Conservation (phyloP, 2,888 invertebrate species). For the Pollenia griseotomentosa region DNA sequence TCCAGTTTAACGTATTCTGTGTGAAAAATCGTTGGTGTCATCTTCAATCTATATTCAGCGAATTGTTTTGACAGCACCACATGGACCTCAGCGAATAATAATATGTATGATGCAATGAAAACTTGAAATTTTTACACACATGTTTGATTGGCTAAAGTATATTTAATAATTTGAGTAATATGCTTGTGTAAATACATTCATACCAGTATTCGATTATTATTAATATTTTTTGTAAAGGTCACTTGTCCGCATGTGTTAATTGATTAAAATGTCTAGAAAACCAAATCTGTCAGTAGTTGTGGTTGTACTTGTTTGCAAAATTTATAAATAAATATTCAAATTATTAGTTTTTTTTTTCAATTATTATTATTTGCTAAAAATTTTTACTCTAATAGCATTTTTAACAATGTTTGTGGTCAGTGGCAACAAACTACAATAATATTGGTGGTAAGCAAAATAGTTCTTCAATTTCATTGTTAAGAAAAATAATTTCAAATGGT, state of each 20-base stretch:
- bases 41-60: not conserved
- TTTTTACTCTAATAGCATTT: slow-evolving; percentile 25
- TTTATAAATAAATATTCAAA: slow-evolving; percentile 62
- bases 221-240: slow-evolving; percentile 65
- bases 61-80: slow-evolving; percentile 8
- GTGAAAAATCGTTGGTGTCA: slow-evolving; percentile 47
- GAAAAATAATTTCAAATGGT: slow-evolving; percentile 13
- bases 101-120: not conserved
- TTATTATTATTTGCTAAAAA: slow-evolving; percentile 20
- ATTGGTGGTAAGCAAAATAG: slow-evolving; percentile 2
- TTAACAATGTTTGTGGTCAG: slow-evolving; percentile 57
- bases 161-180: not conserved
- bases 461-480: slow-evolving; percentile 28
- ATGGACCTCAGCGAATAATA: not conserved
- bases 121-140: not conserved
- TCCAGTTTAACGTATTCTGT: slow-evolving; percentile 29
- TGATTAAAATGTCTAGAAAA: slow-evolving; percentile 58
- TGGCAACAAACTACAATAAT: not conserved
- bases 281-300: slow-evolving; percentile 23
- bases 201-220: slow-evolving; percentile 39
- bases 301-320: slow-evolving; percentile 40
- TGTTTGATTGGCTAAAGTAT: slow-evolving; percentile 15
- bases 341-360: slow-evolving; percentile 14
- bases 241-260: slow-evolving; percentile 71
- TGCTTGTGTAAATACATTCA: not conserved